Evolutionary conservation across 2,113 vertebrate species (phyloP), one percentile per base, ranked within the genome.

Genomic region (Aspiorhynchus laticeps): DNA sequence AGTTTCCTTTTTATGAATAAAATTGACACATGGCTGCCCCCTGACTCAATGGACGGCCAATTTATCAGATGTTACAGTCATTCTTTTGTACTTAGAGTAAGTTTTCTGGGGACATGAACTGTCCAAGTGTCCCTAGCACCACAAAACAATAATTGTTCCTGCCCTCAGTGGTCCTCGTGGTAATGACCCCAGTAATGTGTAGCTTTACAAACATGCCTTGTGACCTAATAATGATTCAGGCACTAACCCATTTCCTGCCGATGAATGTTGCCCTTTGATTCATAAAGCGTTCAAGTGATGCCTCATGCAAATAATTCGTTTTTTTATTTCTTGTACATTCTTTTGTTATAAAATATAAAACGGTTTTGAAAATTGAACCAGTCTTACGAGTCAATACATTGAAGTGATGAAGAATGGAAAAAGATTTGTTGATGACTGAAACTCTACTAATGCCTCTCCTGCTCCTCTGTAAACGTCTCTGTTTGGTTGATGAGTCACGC

Each of bases 141-240:
- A 90, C 87, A 89, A 83, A 69, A 84, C 76, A n/a, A 78, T 75
- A 38, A 48, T 91, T 88, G 88, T 90, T 84, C 80, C 71, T 11
- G 24, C 31, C 19, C 61, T 38, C 17, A 48, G 69, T 82, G 77
- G 73, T 46, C 48, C 65, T 74, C 26, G 24, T 51, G 67, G 63
- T 86, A 85, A 80, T 86, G 46, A 26, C 85, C 31, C 19, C 73
- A 63, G 38, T 85, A 43, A 84, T 85, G 56, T n/a, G 71, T 74
- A 81, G 76, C 73, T 83, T 67, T 87, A 12, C 59, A 87, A 89
- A 89, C 86, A 78, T 89, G 87, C 85, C 46, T 77, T 69, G 33
- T 86, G 85, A 88, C 86, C 85, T 75, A 41, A 78, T 87, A 48
- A 63, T 86, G 28, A 63, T 63, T 78, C 83, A 51, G 78, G 77